Evolutionary conservation across 2,888 invertebrate genomes (phyloP), one percentile per base, ranked within the genome.

Genomic region (Euclidia mi): DNA sequence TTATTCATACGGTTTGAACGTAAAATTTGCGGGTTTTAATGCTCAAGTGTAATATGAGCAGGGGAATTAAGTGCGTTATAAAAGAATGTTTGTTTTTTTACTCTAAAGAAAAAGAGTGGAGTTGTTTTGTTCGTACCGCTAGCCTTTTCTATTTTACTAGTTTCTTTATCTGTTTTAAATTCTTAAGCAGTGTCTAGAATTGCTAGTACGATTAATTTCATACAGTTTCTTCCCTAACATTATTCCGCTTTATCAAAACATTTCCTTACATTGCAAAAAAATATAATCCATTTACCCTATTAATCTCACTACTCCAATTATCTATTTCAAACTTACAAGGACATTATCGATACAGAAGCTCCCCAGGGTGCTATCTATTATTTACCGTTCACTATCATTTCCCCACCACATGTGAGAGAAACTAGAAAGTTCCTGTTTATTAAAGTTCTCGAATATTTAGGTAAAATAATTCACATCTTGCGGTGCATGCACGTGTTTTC

Each of bases 1-100:
- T 76, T 74, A 74, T 79, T 75, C 70, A 67, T 70, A 69, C 62
- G 69, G 63, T 71, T 65, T 63, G 52, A 63, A 67, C 72, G 60
- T 72, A 67, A 69, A 71, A 71, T 73, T 73, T 79, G 71, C 75
- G 67, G 55, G 63, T 72, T 75, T 69, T 74, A 75, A 65, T 63
- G 46, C 58, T 20, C 11, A 20, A 17, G 40, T 61, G 52, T 68
- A 58, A 61, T 65, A 56, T 47, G 56, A 61, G 56, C 46, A 52
- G 42, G 38, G 46, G 43, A 45, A 58, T 53, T 53, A 71, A 60
- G 57, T 53, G 38, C 52, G 67, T 50, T 56, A 15, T 66, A 64
- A 67, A 65, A 65, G 58, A 60, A 49, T 60, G 46, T 60, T 64
- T 68, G 68, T 63, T 59, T 65, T 61, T 49, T n/a, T 48, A 20